A percentile compares a stretch with the other conserved stretches of the same genome.
Conservation (phyloP, 1,140 invertebrate species). For the Ips nitidus region DNA sequence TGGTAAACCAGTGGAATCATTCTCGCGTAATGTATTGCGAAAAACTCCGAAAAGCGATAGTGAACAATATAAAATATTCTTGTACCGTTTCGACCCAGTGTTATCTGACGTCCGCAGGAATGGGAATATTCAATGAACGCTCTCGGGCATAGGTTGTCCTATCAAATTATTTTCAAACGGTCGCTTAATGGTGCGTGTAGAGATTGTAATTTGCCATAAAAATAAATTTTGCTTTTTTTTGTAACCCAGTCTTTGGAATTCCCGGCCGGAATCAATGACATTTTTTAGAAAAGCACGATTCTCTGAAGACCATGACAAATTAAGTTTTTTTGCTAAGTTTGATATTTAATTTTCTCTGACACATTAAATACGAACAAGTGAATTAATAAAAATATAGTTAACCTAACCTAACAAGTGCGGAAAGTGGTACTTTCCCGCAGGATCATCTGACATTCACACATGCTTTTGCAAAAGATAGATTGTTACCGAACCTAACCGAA, state of each 20-base stretch:
- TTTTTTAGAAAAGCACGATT: background rate
- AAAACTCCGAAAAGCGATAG: background rate
- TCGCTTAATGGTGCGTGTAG: slow-evolving; percentile 1
- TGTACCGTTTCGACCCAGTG: background rate
- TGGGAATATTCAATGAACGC: background rate
- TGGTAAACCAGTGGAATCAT: background rate
- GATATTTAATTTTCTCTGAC: background rate
- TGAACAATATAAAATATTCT: background rate
- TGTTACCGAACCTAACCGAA: too few species aligned
- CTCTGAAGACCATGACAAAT: background rate
- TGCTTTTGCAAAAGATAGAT: too few species aligned
- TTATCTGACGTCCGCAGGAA: background rate
- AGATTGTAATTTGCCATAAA: slow-evolving; percentile 3
- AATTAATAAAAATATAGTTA: too few species aligned
- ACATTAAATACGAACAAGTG: background rate
- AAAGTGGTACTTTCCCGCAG: too few species aligned
- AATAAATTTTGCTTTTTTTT: slow-evolving; percentile 4
- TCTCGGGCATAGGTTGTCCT: background rate
- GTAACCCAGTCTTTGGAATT: background rate
- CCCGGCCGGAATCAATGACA: background rate
- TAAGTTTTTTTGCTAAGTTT: too few species aligned
- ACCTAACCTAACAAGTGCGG: too few species aligned
- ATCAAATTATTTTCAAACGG: slow-evolving; percentile 9
- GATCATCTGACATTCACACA: too few species aligned
- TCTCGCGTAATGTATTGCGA: background rate